A percentile compares a stretch with the other conserved stretches of the same genome.
Conservation (phyloP, 2,797 vertebrate species). For the Myotis pilosus region DNA sequence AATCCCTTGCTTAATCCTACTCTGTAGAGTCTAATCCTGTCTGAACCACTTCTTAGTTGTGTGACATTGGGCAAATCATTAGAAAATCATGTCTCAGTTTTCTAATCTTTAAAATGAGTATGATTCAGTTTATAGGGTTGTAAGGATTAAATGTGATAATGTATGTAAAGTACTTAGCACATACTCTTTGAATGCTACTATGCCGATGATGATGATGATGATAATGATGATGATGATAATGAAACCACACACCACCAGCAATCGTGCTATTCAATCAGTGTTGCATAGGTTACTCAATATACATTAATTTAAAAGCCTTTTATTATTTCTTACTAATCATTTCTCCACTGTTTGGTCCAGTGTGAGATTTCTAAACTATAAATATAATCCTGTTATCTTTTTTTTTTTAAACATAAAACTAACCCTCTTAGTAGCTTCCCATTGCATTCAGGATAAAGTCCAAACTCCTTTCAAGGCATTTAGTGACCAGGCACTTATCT, state of each 20-base stretch:
- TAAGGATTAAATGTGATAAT: conserved; percentile 2
- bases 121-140: not conserved
- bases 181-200: not conserved
- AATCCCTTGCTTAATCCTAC: not conserved
- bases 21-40: not conserved
- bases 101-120: conserved; percentile 26
- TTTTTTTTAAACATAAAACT: conserved; percentile 31
- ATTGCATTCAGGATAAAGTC: conserved; percentile 18
- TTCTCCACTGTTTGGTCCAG: not conserved
- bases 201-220: not conserved
- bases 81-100: conserved; percentile 38
- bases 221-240: not conserved
- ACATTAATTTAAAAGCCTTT: conserved; percentile 11
- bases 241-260: not conserved
- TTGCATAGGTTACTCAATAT: not conserved
- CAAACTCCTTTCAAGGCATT: conserved; percentile 4
- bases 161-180: not conserved
- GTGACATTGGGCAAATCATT: conserved; percentile 13
- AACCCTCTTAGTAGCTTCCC: conserved; percentile 31
- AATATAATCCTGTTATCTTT: conserved; percentile 33
- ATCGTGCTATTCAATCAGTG: not conserved
- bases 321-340: not conserved
- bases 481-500: not conserved
- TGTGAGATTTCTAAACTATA: conserved; percentile 45
- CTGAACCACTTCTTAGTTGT: not conserved